A percentile compares a stretch with the other conserved stretches of the same genome.
Evolutionary conservation across 2,113 vertebrate species (phyloP).

Genomic region (Ceuthmochares aereus): DNA sequence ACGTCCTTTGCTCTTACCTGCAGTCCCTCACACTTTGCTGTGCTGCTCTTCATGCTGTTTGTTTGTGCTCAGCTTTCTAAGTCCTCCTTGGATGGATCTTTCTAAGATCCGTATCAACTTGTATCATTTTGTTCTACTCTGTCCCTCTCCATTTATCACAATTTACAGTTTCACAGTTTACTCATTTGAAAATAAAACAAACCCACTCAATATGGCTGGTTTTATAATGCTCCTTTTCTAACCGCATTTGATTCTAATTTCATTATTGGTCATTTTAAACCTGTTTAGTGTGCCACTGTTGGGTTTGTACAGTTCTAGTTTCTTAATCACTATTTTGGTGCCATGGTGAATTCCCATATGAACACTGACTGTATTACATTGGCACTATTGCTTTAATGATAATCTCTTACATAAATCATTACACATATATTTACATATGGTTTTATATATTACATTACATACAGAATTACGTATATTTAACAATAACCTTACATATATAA

Average conservation of each 20-base stretch:
- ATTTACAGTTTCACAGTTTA: not conserved
- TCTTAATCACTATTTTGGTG: not conserved
- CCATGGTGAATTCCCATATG: not conserved
- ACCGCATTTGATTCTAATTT: not conserved
- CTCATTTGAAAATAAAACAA: not conserved
- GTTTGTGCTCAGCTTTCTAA: not conserved
- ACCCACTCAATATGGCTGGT: not conserved
- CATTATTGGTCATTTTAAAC: not conserved
- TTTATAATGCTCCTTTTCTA: not conserved
- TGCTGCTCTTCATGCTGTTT: not conserved
- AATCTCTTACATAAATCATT: not conserved
- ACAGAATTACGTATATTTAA: not conserved
- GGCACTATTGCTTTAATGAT: not conserved
- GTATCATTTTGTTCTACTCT: not conserved
- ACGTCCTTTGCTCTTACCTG: not conserved
- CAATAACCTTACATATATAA: not conserved
- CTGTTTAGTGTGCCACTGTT: not conserved
- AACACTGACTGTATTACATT: not conserved
- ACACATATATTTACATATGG: no score
- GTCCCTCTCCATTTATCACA: not conserved
- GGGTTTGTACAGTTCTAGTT: not conserved
- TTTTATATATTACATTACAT: no score
- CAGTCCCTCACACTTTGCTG: not conserved
- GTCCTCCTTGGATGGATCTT: not conserved
- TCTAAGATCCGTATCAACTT: not conserved